Evolutionary conservation across 2,797 vertebrate species (phyloP).

Genomic region (Bryconaethiops microstoma): DNA sequence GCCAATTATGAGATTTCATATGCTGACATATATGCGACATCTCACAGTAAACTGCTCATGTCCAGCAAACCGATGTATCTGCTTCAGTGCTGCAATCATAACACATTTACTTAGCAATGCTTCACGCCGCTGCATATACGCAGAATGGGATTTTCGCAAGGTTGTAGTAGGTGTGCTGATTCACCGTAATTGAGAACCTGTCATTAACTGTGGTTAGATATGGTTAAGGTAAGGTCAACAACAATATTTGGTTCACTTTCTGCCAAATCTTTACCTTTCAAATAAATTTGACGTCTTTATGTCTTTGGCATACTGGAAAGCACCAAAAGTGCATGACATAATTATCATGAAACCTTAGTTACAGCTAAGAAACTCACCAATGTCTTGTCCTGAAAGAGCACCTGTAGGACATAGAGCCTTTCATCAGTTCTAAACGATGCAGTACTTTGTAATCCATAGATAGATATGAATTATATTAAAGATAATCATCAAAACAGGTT

Average conservation of each 20-base stretch:
- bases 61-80: conserved; percentile 35
- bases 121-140: conserved; percentile 5
- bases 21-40: conserved; percentile 36
- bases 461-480: neutral
- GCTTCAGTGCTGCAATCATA: conserved; percentile 40
- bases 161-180: conserved; percentile 1
- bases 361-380: neutral
- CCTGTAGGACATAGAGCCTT: neutral
- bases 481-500: neutral
- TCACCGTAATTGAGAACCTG: neutral
- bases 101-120: conserved; percentile 5
- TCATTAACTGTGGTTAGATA: neutral
- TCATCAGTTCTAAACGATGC: conserved; percentile 17
- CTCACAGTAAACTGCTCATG: conserved; percentile 34
- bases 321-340: neutral
- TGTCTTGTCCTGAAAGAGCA: neutral
- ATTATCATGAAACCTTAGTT: neutral
- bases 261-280: neutral
- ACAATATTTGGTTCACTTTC: neutral
- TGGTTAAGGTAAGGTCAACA: neutral
- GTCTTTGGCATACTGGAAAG: neutral
- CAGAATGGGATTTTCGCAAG: conserved; percentile 11
- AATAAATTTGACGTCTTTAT: neutral
- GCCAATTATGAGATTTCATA: conserved; percentile 9
- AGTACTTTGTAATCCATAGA: neutral